Conservation (phyloP, 1,140 invertebrate species). For the Lepidostoma basale region DNA sequence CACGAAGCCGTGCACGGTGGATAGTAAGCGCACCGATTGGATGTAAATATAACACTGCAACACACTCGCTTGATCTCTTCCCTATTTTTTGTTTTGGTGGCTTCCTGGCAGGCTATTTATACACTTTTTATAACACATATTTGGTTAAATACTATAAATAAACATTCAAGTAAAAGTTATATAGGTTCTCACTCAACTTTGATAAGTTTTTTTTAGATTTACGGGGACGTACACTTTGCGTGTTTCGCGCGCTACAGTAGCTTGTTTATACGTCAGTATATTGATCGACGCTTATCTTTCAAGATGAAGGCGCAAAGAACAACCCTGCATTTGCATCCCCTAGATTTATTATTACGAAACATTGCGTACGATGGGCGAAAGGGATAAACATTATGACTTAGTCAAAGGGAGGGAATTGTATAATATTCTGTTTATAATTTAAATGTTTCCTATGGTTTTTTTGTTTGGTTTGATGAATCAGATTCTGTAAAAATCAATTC, state of each 20-base stretch:
- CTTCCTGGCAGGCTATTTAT: not conserved
- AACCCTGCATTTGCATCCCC: slow-evolving; percentile 29
- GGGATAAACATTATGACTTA: not conserved
- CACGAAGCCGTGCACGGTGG: not conserved
- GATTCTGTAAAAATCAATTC: slow-evolving; percentile 25
- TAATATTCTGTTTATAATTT: too few species aligned
- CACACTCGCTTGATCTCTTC: slow-evolving; percentile 24
- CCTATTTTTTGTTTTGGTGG: slow-evolving; percentile 14
- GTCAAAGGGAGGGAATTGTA: not conserved
- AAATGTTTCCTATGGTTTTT: too few species aligned
- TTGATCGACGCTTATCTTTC: slow-evolving; percentile 46
- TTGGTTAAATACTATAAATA: not conserved
- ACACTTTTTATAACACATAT: slow-evolving; percentile 11
- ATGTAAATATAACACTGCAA: slow-evolving; percentile 33
- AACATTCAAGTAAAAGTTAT: not conserved
- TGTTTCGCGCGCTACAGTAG: slow-evolving; percentile 34
- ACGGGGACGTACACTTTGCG: slow-evolving; percentile 15
- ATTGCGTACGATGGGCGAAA: too few species aligned
- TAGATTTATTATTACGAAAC: not conserved
- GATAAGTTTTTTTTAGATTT: slow-evolving; percentile 31
- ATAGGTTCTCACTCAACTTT: slow-evolving; percentile 24
- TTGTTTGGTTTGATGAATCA: too few species aligned
- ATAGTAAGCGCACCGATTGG: slow-evolving; percentile 27
- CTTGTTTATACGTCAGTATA: slow-evolving; percentile 41
- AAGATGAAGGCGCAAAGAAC: slow-evolving; percentile 43